Evolutionary conservation across 2,797 vertebrate species (phyloP), one percentile per base, ranked within the genome.

Genomic region (Sebastolobus altivelis): DNA sequence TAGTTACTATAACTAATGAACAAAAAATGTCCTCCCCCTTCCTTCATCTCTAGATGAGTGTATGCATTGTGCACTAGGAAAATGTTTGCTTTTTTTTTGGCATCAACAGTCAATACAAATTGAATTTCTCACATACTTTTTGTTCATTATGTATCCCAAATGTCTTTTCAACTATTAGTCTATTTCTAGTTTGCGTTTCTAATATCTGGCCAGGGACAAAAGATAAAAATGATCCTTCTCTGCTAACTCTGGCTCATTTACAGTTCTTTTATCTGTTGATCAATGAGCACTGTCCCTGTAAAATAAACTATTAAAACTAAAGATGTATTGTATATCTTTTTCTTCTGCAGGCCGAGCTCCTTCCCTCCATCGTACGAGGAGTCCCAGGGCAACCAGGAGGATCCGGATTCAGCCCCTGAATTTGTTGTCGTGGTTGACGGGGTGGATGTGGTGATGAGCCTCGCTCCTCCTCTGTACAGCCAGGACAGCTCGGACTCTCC

Each of bases 361-460:
- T 97, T 94, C 74, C 97, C 95, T 22, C 97, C 96, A 1, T 94
- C 95, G 0, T 98, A 97, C 0, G 95, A 96, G 75, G 95, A 97
- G 61, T 96, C 92, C 40, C 91, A 93, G 55, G 74, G 70, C 79
- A 94, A 90, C 61, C 81, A 82, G 12, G 27, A 29, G 55, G 5
- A 13, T 72, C 11, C 35, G 3, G 61, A 67, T 2, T 6, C 49
- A 1, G 78, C 4, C 6, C 0, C 68, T 8, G 69, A 84, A 11
- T 33, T 76, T 5, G 73, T 33, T 62, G 84, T 68, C 2, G 25
- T 49, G 46, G 74, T 78, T 1, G 58, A 84, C 0, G 79, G 81
- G 6, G 72, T 69, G 25, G 73, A 72, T 58, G 55, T 75, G 52
- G 8, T 9, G 76, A 46, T 80, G n/a, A 81, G 67, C 59, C 74